A percentile compares a stretch with the other conserved stretches of the same genome.
Evolutionary conservation across 2,888 invertebrate species (phyloP).

Genomic region (Cryptophagus acutangulus): DNA sequence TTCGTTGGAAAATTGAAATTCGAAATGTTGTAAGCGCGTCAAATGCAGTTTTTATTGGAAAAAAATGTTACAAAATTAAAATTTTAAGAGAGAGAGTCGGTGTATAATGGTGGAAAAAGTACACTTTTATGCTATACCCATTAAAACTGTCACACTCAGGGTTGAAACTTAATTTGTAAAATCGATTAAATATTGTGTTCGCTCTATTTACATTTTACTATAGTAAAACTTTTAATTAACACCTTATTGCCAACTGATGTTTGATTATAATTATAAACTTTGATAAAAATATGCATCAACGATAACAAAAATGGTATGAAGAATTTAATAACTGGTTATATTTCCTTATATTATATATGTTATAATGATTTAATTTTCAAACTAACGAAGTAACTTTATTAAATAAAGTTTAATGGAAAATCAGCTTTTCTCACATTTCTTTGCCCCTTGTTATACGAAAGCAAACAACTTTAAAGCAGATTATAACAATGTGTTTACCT

Average conservation of each 20-base stretch:
- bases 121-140: too few species aligned
- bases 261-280: background rate
- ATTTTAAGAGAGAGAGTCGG: background rate
- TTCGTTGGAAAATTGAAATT: too few species aligned
- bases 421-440: constrained; percentile 16
- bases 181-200: constrained; percentile 12
- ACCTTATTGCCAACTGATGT: too few species aligned
- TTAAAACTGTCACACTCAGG: constrained; percentile 17
- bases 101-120: too few species aligned
- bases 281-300: background rate
- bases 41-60: background rate
- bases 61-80: background rate
- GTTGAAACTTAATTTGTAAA: constrained; percentile 9
- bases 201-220: too few species aligned
- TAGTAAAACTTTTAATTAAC: background rate
- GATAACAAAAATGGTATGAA: background rate
- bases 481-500: constrained; percentile 18
- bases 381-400: constrained; percentile 1
- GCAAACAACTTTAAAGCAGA: constrained; percentile 20
- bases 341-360: constrained; percentile 1
- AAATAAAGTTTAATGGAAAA: constrained; percentile 8
- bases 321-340: background rate
- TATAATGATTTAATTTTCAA: background rate
- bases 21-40: too few species aligned
- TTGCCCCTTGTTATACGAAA: constrained; percentile 17